Conservation (phyloP, 2,113 vertebrate species). For the Prunella himalayana region DNA sequence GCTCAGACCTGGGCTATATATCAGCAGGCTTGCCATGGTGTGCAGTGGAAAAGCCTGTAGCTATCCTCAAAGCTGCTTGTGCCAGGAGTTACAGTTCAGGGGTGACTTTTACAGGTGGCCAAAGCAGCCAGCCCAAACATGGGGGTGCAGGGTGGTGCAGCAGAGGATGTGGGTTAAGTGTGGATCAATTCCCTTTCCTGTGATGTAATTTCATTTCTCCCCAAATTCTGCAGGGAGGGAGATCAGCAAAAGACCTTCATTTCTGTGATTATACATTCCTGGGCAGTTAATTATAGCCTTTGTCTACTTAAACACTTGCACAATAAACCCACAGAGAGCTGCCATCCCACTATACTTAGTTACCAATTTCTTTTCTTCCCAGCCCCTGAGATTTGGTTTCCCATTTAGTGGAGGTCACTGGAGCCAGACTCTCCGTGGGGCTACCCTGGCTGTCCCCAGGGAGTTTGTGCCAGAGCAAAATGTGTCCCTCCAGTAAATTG, state of each 20-base stretch:
- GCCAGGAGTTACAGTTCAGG: background rate
- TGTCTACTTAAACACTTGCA: slow-evolving; percentile 9
- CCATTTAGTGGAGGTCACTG: background rate
- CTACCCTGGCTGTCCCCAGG: background rate
- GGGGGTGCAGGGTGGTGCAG: rapidly evolving
- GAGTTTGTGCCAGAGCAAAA: background rate
- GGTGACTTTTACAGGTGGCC: background rate
- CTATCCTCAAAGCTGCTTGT: background rate
- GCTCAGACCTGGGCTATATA: background rate
- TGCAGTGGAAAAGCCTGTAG: background rate
- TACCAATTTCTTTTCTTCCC: background rate
- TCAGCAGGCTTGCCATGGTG: background rate
- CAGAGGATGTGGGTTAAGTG: background rate
- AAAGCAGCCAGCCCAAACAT: background rate
- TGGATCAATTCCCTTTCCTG: background rate
- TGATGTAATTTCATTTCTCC: slow-evolving; percentile 1
- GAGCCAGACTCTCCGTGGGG: background rate
- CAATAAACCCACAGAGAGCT: slow-evolving; percentile 22
- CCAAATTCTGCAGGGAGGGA: slow-evolving; percentile 30
- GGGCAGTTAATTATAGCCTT: slow-evolving; percentile 49
- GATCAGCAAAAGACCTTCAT: background rate
- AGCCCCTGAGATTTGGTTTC: background rate
- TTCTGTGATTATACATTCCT: slow-evolving; percentile 28
- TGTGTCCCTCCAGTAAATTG: background rate
- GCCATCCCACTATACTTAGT: background rate